phyloP scores from a whole-genome alignment of 2,888 invertebrate genomes.

The Brachypterus glaber region DNA sequence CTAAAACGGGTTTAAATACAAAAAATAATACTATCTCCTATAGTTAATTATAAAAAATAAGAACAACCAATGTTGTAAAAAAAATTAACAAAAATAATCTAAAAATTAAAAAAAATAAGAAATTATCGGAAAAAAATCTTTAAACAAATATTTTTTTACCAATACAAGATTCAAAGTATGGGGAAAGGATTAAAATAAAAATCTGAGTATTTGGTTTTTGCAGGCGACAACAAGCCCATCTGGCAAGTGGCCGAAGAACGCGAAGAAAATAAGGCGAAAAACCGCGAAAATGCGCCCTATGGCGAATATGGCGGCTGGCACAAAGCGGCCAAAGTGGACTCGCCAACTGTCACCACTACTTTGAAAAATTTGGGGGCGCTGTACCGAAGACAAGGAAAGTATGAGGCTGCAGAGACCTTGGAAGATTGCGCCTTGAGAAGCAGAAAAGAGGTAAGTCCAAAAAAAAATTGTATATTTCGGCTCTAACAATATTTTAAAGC shows the following conservation, averaged over 20 bases:
- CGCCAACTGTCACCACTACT: conserved; percentile 95
- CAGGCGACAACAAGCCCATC: conserved; percentile 89
- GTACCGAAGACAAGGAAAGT: conserved; percentile 97
- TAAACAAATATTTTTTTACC: too few species aligned
- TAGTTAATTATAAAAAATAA: too few species aligned
- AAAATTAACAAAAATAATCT: too few species aligned
- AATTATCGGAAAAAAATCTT: too few species aligned
- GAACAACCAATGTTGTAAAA: too few species aligned
- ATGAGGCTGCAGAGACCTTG: conserved; percentile 96
- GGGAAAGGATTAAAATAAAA: too few species aligned
- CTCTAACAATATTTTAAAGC: too few species aligned
- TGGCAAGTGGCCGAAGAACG: conserved; percentile 98
- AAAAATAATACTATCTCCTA: too few species aligned
- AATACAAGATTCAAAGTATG: too few species aligned
- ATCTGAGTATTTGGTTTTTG: conserved; percentile 1
- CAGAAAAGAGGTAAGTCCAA: conserved; percentile 83
- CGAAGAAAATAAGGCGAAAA: conserved; percentile 86
- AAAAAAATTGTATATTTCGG: too few species aligned
- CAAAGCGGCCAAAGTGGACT: conserved; percentile 96
- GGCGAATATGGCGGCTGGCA: conserved; percentile 95
- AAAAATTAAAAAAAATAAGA: too few species aligned
- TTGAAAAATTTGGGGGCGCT: conserved; percentile 96
- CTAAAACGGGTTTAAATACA: too few species aligned
- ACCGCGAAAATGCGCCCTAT: conserved; percentile 81
- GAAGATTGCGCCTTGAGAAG: conserved; percentile 97